Evolutionary conservation across 2,113 vertebrate genomes (phyloP).

Genomic region (Oryzias curvinotus): DNA sequence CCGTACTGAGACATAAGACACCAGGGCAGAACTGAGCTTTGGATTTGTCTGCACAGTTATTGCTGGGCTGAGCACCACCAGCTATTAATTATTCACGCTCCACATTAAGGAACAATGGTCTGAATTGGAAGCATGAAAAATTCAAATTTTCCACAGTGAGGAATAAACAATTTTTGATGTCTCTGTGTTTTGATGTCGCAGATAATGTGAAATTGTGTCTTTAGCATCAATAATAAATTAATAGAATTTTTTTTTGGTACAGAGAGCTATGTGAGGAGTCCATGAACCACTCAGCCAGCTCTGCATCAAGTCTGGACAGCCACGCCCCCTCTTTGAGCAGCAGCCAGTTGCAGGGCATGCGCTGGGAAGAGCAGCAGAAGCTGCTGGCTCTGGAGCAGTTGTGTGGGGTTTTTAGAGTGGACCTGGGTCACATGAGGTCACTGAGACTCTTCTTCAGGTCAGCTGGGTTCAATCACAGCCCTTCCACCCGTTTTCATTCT

Average conservation of each 20-base stretch:
- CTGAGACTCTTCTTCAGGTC: slow-evolving; percentile 98
- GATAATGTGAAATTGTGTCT: not conserved
- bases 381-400: slow-evolving; percentile 90
- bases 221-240: not conserved
- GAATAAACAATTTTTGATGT: not conserved
- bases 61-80: slow-evolving; percentile 12
- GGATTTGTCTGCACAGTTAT: slow-evolving; percentile 31
- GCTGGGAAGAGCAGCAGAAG: slow-evolving; percentile 93
- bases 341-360: slow-evolving; percentile 73
- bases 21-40: slow-evolving; percentile 28
- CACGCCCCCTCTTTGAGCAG: slow-evolving; percentile 81
- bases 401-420: slow-evolving; percentile 94
- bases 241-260: slow-evolving; percentile 1
- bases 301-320: slow-evolving; percentile 86
- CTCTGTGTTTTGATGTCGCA: not conserved
- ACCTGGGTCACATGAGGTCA: slow-evolving; percentile 97
- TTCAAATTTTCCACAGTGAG: not conserved
- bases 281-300: slow-evolving; percentile 82
- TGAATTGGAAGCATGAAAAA: not conserved
- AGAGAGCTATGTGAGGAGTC: slow-evolving; percentile 81
- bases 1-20: slow-evolving; percentile 51
- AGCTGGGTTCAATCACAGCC: slow-evolving; percentile 9
- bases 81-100: slow-evolving; percentile 22
- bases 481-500: not conserved
- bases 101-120: not conserved